Evolutionary conservation across 2,113 vertebrate genomes (phyloP), one percentile per base, ranked within the genome.

Genomic region (Malurus elegans): DNA sequence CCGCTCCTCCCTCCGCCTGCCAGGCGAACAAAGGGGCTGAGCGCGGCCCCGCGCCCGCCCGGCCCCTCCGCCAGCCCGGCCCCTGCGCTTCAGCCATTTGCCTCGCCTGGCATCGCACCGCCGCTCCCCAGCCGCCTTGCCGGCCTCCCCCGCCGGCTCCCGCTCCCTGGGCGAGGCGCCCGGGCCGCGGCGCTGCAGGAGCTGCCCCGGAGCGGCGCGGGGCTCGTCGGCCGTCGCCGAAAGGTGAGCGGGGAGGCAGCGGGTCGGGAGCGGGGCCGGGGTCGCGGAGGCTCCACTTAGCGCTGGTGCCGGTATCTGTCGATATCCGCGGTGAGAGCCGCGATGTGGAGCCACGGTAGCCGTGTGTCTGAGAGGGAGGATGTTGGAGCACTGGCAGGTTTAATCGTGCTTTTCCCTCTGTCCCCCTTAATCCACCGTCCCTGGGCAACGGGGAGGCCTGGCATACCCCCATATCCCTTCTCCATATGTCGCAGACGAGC

Each of bases 1-100:
- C 29, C 14, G 17, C 50, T 20, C 54, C n/a, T 50, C 34, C 66
- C 86, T 47, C 44, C n/a, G 36, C n/a, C 56, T 5, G 18, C 45
- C 86, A 8, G 90, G 66, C 75, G 64, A 92, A 95, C 93, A 95
- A 95, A 95, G 81, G 76, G 71, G 81, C 66, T 53, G 90, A 90
- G 54, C 48, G 82, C 88, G 40, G 80, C 84, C 62, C 89, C 60
- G 87, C 87, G 74, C 34, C 61, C 67, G 56, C 44, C 73, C 45
- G 34, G 57, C 74, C 74, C 58, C 64, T 71, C 65, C 79, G 54
- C n/a, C 84, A 61, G 79, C 75, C 89, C 69, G 21, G 85, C 85
- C 89, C 85, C 80, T 6, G 51, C 80, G 36, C 65, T 67, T 45
- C 89, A 76, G 93, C 93, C 93, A 92, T 94, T 94, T 84, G 84